Base-by-base conservation (phyloP, 1,140 invertebrate genomes). In the Eumaeus atala region DNA sequence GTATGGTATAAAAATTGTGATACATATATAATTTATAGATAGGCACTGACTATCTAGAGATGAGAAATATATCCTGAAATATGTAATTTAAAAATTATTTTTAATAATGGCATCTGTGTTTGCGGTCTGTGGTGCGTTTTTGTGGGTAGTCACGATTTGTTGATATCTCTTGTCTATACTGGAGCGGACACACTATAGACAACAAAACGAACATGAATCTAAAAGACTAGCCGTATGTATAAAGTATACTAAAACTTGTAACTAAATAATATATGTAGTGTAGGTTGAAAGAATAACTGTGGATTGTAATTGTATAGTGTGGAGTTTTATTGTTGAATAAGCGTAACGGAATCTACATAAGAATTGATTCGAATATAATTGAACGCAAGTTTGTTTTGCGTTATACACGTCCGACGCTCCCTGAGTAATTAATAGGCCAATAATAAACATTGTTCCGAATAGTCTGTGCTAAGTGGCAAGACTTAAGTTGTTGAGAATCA, bases 211-310 rank as follows among this genome's bases (percentile, higher is more conserved):
- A 55, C 35, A 66, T 66, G 68, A 75, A 77, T 77, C 75, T 77
- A 68, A 66, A 65, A 72, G 68, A 76, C 71, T 70, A 66, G 50
- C 57, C 62, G 70, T 74, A 68, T 81, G 74, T 81, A 77, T 77
- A 78, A 78, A 72, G 62, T 75, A 72, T 77, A 81, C 59, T 70
- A 72, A 81, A 70, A 58, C 69, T 63, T 77, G 59, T 71, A 73
- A 70, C 61, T 67, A 67, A 59, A 62, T 57, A 62, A 58, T 61
- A 59, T 62, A 72, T 59, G 65, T 67, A 67, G 59, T 70, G 38
- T 58, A 37, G 9, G 36, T 16, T 37, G 12, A 34, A 37, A 37
- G 54, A 63, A 61, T 64, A 70, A 66, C 66, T 60, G 68, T 67
- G 67, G 70, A 62, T 55, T 40, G 11, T 54, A 42, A 51, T 12